phyloP scores from a whole-genome alignment of 2,888 invertebrate species.

The Amorpha juglandis region DNA sequence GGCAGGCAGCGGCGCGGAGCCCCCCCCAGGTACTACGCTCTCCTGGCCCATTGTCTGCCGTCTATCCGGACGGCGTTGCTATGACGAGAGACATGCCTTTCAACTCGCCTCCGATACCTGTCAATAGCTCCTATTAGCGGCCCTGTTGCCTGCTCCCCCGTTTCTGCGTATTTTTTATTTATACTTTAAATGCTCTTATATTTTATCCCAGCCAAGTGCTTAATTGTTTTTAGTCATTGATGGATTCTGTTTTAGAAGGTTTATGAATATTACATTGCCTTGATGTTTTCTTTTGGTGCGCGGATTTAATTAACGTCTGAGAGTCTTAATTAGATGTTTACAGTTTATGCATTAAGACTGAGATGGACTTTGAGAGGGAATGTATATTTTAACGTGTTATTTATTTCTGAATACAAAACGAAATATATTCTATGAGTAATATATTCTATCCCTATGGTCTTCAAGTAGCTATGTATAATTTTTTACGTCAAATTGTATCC shows the following conservation, averaged over 20 bases:
- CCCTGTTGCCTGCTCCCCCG: not conserved
- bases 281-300: constrained; percentile 17
- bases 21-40: constrained; percentile 10
- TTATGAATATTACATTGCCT: constrained; percentile 19
- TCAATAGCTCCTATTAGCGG: constrained; percentile 19
- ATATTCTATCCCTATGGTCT: not conserved
- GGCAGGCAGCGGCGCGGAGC: not conserved
- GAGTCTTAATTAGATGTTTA: constrained; percentile 5
- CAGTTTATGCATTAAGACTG: not conserved
- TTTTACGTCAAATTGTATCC: not conserved
- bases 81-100: constrained; percentile 57
- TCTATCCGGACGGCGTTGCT: constrained; percentile 46
- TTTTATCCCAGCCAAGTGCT: constrained; percentile 9
- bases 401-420: not conserved
- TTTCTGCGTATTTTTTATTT: constrained; percentile 14
- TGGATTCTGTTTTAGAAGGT: constrained; percentile 8
- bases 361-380: not conserved
- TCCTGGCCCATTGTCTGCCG: constrained; percentile 16
- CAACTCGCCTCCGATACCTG: constrained; percentile 34
- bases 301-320: constrained; percentile 24
- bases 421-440: not conserved
- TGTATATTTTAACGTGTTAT: constrained; percentile 11
- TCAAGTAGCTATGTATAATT: not conserved
- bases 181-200: not conserved
- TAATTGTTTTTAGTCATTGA: constrained; percentile 15